Conservation (phyloP, 1,140 invertebrate species). For the Bemisia tabaci region DNA sequence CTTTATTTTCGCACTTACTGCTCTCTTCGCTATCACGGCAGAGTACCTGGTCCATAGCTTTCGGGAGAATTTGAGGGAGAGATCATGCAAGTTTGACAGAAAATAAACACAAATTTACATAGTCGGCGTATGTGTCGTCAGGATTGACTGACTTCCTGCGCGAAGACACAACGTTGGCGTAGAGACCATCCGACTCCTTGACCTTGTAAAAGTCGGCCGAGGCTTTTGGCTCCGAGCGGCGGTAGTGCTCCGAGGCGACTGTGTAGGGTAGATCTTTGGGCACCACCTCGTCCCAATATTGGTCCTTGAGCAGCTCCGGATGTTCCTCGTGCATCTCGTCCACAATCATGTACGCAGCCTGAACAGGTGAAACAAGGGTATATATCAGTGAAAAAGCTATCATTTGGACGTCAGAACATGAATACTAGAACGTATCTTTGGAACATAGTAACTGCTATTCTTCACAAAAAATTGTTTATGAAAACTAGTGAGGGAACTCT, state of each 20-base stretch:
- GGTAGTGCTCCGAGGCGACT: conserved; percentile 66
- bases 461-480: too few relatives aligned
- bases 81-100: too few relatives aligned
- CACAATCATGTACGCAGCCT: conserved; percentile 82
- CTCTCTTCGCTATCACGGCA: too few relatives aligned
- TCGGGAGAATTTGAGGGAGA: too few relatives aligned
- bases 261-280: conserved; percentile 77
- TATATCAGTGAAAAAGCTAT: too few relatives aligned
- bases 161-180: conserved; percentile 48
- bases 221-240: conserved; percentile 63
- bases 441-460: too few relatives aligned
- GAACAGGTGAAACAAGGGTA: too few relatives aligned
- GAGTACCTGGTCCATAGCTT: too few relatives aligned
- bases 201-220: conserved; percentile 73
- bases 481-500: too few relatives aligned
- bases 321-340: conserved; percentile 85
- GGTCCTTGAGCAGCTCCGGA: conserved; percentile 71
- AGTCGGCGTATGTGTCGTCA: conserved; percentile 64
- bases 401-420: too few relatives aligned
- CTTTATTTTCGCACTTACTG: too few relatives aligned
- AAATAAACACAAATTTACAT: conserved; percentile 26
- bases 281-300: conserved; percentile 83
- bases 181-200: conserved; percentile 63
- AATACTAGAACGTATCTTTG: too few relatives aligned
- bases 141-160: conserved; percentile 43